Percentiles rank a stretch among this genome's conserved stretches.
Conservation (phyloP, 2,888 invertebrate species). For the Azorinus chamasolen region DNA sequence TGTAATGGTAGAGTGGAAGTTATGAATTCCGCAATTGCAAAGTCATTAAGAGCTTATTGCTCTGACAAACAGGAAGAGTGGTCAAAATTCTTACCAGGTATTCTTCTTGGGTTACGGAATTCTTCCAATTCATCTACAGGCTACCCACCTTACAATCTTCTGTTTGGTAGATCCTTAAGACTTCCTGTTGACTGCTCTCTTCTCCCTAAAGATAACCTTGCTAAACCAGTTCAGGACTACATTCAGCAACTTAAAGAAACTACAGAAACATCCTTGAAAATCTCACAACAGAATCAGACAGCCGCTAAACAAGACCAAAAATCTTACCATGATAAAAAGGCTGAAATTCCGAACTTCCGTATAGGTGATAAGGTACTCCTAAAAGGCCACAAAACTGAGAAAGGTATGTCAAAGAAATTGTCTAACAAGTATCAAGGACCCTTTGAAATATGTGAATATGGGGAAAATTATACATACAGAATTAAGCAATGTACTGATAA, state of each 20-base stretch:
- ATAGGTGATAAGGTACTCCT: slow-evolving; percentile 39
- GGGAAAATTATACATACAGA: too few species aligned
- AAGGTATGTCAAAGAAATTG: slow-evolving; percentile 36
- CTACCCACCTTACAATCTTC: slow-evolving; percentile 1
- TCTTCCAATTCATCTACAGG: slow-evolving; percentile 6
- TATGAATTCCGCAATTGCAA: slow-evolving; percentile 35
- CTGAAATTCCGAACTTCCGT: slow-evolving; percentile 30
- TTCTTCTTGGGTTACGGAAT: slow-evolving; percentile 51
- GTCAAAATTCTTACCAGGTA: slow-evolving; percentile 36
- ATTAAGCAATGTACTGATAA: too few species aligned
- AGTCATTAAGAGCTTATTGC: slow-evolving; percentile 42
- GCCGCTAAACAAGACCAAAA: slow-evolving; percentile 19
- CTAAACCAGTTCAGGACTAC: slow-evolving; percentile 9
- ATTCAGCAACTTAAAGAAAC: slow-evolving; percentile 14
- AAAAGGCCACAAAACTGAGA: background rate
- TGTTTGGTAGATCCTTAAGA: slow-evolving; percentile 25
- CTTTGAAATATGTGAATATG: slow-evolving; percentile 18
- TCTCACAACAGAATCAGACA: slow-evolving; percentile 29
- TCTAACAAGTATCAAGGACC: slow-evolving; percentile 41
- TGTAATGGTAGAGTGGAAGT: slow-evolving; percentile 44
- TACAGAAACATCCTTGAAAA: slow-evolving; percentile 17
- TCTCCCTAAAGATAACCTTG: slow-evolving; percentile 32
- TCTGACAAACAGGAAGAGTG: slow-evolving; percentile 46
- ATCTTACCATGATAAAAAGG: slow-evolving; percentile 20
- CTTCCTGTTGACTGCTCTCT: slow-evolving; percentile 27